Base-by-base conservation (phyloP, 2,888 invertebrate genomes). In the Metallyticus violacea region DNA sequence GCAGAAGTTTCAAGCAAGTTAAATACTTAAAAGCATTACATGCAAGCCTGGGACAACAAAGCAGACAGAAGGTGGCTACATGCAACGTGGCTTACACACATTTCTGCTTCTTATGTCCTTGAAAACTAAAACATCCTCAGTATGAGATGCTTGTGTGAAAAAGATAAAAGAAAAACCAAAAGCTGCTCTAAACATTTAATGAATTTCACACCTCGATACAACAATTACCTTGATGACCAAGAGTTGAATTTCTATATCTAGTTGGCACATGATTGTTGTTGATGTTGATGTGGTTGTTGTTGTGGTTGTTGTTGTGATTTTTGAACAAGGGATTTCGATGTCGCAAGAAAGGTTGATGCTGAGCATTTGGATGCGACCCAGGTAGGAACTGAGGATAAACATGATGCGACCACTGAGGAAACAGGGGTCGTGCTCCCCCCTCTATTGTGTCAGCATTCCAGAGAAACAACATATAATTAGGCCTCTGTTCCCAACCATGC, bases 331-430 rank as follows among this genome's bases (percentile, higher is more conserved):
- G 93, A 91, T 92, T 91, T 90, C 91, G 91, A 91, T 92, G 92
- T 90, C 92, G 92, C 90, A 93, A 92, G 89, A 93, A 92, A 90
- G 92, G 92, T 90, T 91, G 91, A 90, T 91, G 92, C 90, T 91
- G 91, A 93, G 91, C 93, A 93, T 94, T 95, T 90, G 97, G 96
- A 93, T 97, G 97, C 92, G 97, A 96, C 92, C 97, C 97, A 91
- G 97, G 97, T 92, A 97, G 95, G 94, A 97, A 97, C 94, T 97
- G 97, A 90, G 97, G 97, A 93, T 97, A 97, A 91, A 97, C 97
- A 94, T 97, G 97, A 93, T 97, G 97, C 90, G 97, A 97, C 97
- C 97, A 97, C 94, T 97, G 97, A 90, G 97, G 97, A 93, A 97
- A 97, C 92, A 97, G 94, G 90, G 97, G 97, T 91, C 97, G 95